A percentile compares a stretch with the other conserved stretches of the same genome.
Evolutionary conservation across 2,797 vertebrate species (phyloP).

Genomic region (Morus bassanus): DNA sequence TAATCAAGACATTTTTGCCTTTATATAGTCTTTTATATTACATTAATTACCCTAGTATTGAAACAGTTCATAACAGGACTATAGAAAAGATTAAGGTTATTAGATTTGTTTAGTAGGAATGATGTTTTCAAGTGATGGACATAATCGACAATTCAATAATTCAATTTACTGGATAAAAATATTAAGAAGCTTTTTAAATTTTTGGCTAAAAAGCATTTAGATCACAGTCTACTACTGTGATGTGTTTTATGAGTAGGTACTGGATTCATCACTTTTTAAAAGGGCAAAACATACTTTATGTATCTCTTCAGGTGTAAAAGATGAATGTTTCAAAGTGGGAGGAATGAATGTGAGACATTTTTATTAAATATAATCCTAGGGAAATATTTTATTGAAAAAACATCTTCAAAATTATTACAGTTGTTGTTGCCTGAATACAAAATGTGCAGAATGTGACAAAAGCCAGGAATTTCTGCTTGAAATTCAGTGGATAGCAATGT

Average conservation of each 20-base stretch:
- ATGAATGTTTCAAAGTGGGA: not conserved
- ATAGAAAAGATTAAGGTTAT: not conserved
- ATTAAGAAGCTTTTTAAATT: not conserved
- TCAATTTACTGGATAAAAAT: not conserved
- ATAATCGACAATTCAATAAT: not conserved
- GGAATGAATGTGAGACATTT: not conserved
- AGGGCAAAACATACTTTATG: not conserved
- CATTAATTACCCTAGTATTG: not conserved
- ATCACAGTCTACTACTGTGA: not conserved
- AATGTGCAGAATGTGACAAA: not conserved
- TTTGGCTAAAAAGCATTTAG: not conserved
- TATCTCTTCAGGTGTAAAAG: not conserved
- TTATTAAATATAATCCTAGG: not conserved
- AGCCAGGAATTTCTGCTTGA: not conserved
- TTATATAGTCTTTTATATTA: not conserved
- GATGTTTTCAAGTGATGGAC: not conserved
- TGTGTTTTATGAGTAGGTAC: not conserved
- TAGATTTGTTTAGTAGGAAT: not conserved
- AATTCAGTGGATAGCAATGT: not conserved
- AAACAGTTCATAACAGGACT: not conserved
- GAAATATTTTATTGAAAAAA: not conserved
- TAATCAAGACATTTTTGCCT: not conserved
- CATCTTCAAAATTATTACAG: not conserved
- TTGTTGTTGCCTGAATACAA: not conserved
- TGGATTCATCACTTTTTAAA: not conserved